Conservation (phyloP, 23 tunicate species). For the Botrylloides violaceus region DNA sequence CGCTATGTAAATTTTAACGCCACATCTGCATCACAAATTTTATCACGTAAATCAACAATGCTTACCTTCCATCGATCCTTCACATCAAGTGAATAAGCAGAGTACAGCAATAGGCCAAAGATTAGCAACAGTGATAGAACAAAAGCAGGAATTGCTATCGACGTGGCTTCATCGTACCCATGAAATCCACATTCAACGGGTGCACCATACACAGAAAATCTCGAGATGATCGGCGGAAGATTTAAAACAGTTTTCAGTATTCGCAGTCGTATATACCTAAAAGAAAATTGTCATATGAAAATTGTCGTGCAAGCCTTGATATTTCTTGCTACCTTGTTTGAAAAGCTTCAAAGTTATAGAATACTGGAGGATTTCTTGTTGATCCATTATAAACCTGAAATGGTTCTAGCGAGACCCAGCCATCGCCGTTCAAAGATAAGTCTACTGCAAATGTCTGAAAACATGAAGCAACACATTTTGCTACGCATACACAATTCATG, state of each 20-base stretch:
- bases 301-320: too few species aligned
- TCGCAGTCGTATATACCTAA: slow-evolving; percentile 41
- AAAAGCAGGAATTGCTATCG: slow-evolving; percentile 35
- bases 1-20: too few species aligned
- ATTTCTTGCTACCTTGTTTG: slow-evolving; percentile 64
- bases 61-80: slow-evolving; percentile 76
- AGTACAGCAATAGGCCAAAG: neutral
- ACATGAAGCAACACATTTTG: too few species aligned
- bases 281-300: too few species aligned
- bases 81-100: slow-evolving; percentile 24
- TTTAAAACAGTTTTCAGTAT: slow-evolving; percentile 53
- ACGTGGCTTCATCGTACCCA: neutral
- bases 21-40: too few species aligned
- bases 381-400: slow-evolving; percentile 32
- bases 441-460: slow-evolving; percentile 47
- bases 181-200: slow-evolving; percentile 32
- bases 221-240: slow-evolving; percentile 40
- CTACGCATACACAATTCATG: too few species aligned
- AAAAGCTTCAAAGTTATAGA: slow-evolving; percentile 45
- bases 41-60: neutral
- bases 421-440: slow-evolving; percentile 25
- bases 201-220: slow-evolving; percentile 64
- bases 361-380: slow-evolving; percentile 32
- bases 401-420: slow-evolving; percentile 57
- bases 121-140: neutral